Evolutionary conservation across 92 coral and sea anemone species (phyloP).

Genomic region (Anthopleura xanthogrammica): DNA sequence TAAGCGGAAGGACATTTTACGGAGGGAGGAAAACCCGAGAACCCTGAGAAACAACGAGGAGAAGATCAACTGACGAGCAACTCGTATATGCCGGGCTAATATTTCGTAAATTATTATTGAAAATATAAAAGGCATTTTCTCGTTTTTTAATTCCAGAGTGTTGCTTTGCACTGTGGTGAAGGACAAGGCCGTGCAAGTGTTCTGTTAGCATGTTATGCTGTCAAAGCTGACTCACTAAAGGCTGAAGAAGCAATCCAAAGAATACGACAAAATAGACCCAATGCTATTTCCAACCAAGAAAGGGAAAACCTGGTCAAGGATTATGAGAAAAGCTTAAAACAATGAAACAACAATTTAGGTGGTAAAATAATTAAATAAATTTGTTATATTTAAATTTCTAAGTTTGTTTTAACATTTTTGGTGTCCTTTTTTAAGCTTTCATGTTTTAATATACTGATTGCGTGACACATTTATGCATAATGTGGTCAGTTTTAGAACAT

Average conservation of each 20-base stretch:
- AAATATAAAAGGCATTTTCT: neutral
- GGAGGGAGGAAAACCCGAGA: no score
- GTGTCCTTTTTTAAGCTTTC: no score
- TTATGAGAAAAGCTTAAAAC: conserved; percentile 25
- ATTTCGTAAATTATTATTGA: no score
- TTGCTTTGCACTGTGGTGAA: conserved; percentile 54
- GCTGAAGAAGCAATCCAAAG: conserved; percentile 44
- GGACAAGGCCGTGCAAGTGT: conserved; percentile 51
- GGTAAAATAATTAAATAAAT: neutral
- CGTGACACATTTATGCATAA: no score
- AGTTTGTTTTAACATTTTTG: no score
- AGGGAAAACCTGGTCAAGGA: conserved; percentile 31
- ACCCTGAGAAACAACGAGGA: neutral
- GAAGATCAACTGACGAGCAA: no score
- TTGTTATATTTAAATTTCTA: no score
- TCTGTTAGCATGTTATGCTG: conserved; percentile 50
- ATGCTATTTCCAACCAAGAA: conserved; percentile 40
- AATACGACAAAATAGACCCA: conserved; percentile 46
- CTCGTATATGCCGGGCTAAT: no score
- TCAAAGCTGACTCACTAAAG: conserved; percentile 16
- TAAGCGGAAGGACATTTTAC: no score
- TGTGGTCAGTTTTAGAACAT: no score
- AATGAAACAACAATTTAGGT: neutral
- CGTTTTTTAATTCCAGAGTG: conserved; percentile 22
- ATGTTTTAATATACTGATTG: no score